Base-by-base conservation (phyloP, 2,113 vertebrate species). In the Planiliza haematocheilus region DNA sequence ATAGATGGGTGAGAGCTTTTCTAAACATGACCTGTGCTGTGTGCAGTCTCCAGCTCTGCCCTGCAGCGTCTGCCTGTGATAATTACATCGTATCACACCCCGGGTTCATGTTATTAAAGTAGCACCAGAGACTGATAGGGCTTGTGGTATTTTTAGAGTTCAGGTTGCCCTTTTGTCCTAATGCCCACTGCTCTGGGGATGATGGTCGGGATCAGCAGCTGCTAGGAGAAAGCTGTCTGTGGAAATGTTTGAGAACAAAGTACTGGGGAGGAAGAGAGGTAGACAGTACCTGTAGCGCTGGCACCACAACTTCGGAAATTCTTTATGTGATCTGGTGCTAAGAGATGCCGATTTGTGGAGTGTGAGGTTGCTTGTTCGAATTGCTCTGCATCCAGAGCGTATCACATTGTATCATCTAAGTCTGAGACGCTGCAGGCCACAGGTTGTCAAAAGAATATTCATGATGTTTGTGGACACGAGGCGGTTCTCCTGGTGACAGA, bases 401-500 rank as follows among this genome's bases (percentile, higher is more conserved):
- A 62, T 74, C 41, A 62, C 39, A 37, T 73, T 52, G 21, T 16
- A 62, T 62, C 30, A 69, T 78, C 62, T 77, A 48, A 70, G 39
- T 74, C 14, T 74, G 53, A 77, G 57, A 68, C 7, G 46, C 75
- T 67, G 51, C 51, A 38, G 77, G 87, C 81, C 56, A 78, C 13
- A 75, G 57, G 77, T 75, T 85, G 83, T 85, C 83, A 83, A 60
- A 82, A 69, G 58, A 82, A 86, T 88, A 85, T 86, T 85, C 80
- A 80, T 76, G 78, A 76, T 84, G 60, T 79, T 77, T 81, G 70
- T 52, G 80, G 78, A 82, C 74, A 83, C 34, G 56, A 73, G 82
- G 79, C 30, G 16, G 77, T 82, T 82, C 66, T 84, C 72, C 52
- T 21, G 55, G 56, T 85, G 85, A 86, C 65, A 83, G 43, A 57